Base-by-base conservation (phyloP, 2,888 invertebrate species). In the Epinotia nisella region DNA sequence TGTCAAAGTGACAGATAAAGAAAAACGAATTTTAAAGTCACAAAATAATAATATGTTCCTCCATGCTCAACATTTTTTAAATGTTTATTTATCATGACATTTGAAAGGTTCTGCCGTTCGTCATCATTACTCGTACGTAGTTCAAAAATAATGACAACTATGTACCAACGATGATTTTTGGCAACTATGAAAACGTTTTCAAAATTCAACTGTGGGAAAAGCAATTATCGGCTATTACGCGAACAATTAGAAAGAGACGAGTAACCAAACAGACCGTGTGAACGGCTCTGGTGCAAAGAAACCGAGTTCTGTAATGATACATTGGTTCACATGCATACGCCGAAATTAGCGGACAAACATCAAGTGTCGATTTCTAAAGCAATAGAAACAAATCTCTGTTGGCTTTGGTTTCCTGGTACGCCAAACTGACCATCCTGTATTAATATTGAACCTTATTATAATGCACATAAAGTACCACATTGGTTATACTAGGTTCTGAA, bases 171-270 rank as follows among this genome's bases (percentile, higher is more conserved):
- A 39, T 7, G 21, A 10, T 24, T 64, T 56, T 41, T 21, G 15
- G 41, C 11, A 55, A 21, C 21, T 10, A 66, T 41, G 13, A 66
- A 15, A 15, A 10, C 55, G 19, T 35, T 7, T n/a, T 7, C 49
- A 49, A 7, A 49, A 15, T 24, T 60, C 17, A 53, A 24, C 19
- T n/a, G 53, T 62, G 67, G 56, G 61, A 67, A 72, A 61, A 72
- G 56, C 67, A 68, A 72, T 72, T 72, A 72, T 49, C 67, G 39
- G 19, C 21, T 68, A 39, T 74, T 71, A 74, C 67, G 39, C 45
- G 35, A 51, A 71, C 69, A 75, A 64, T 71, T 74, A 75, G 65
- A 72, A 75, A 67, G 53, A 71, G 62, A 58, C 58, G 62, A 69
- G 58, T 64, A 69, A 69, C 64, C 58, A 62, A 61, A 73, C 73